Conservation (phyloP, 2,888 invertebrate species). For the Pyrocoelia pectoralis region DNA sequence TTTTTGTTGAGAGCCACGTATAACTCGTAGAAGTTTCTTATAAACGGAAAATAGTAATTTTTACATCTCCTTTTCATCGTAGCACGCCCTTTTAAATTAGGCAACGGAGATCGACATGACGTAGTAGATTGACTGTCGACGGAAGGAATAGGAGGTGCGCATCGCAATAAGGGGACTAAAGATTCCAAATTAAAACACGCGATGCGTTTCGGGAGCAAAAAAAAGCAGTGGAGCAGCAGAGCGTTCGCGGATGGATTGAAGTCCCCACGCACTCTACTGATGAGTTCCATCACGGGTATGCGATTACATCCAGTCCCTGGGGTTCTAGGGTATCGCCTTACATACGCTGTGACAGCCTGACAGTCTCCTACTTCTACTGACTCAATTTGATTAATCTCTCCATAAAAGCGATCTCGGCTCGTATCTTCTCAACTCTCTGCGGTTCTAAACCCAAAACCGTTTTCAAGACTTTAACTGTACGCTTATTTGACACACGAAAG, state of each 20-base stretch:
- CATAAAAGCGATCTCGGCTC: slow-evolving; percentile 52
- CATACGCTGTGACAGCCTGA: slow-evolving; percentile 53
- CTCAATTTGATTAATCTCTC: slow-evolving; percentile 55
- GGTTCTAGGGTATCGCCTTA: slow-evolving; percentile 53
- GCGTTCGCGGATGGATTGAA: slow-evolving; percentile 35
- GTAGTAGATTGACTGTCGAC: slow-evolving; percentile 29
- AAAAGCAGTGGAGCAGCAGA: slow-evolving; percentile 33
- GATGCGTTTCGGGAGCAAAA: slow-evolving; percentile 31
- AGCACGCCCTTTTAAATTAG: slow-evolving; percentile 28
- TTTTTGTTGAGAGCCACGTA: not conserved
- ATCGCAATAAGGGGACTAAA: slow-evolving; percentile 37
- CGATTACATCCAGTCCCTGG: slow-evolving; percentile 52
- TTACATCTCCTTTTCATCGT: slow-evolving; percentile 22
- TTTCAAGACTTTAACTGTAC: slow-evolving; percentile 26
- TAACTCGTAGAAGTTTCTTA: not conserved
- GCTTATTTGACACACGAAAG: slow-evolving; percentile 29
- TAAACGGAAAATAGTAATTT: slow-evolving; percentile 19
- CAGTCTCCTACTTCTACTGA: slow-evolving; percentile 42
- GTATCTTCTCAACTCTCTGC: slow-evolving; percentile 39
- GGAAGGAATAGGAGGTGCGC: slow-evolving; percentile 22
- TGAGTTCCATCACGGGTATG: slow-evolving; percentile 54
- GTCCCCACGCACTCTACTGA: slow-evolving; percentile 52
- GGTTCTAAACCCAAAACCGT: slow-evolving; percentile 32
- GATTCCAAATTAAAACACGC: slow-evolving; percentile 46
- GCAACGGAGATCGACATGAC: slow-evolving; percentile 30